Base-by-base conservation (phyloP, 1,140 invertebrate species). In the Brachionus rubens region DNA sequence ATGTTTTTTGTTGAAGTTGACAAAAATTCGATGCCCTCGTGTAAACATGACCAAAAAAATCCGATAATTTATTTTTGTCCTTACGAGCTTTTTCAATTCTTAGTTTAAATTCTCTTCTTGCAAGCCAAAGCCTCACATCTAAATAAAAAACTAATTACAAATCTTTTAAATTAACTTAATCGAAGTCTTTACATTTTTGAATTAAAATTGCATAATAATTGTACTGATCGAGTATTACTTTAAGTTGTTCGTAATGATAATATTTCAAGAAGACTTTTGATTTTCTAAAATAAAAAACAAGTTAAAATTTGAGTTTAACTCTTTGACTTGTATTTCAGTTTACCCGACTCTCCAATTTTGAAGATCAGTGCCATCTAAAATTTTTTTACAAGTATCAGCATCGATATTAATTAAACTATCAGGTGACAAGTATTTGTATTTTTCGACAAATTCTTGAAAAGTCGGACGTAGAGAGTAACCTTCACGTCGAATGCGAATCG, bases 401-500 rank as follows among this genome's bases (percentile, higher is more conserved):
- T 68, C 75, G 26, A 24, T 14, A 46, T 43, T 21, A 1, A 43
- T 12, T n/a, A 19, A n/a, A 21, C 43, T 43, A 24, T 65, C 52
- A 26, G 62, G 75, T 24, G 41, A 59, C 21, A 65, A 33, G 28
- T 68, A 68, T 21, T 76, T 43, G 16, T 68, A 68, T 26, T 40
- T 59, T 28, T 88, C 85, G 3, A 90, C 80, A 82, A 90, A 90
- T 79, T 90, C 89, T 9, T 86, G 82, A 80, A 90, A 90, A 2
- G 85, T 80, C 47, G 89, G 82, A 30, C 89, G 82, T 78, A 90
- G 89, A 0, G 89, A 89, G 81, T 99, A 99, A 12, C 96, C 96
- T 43, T 94, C 95, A 80, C 94, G 87, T 77, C 96, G 88, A 78
- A 99, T 99, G 78, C 94, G 87, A 78, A 98, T 99, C 0, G 96